A percentile compares a stretch with the other conserved stretches of the same genome.
Conservation (phyloP, 2,113 vertebrate genomes). For the Struthio camelus region DNA sequence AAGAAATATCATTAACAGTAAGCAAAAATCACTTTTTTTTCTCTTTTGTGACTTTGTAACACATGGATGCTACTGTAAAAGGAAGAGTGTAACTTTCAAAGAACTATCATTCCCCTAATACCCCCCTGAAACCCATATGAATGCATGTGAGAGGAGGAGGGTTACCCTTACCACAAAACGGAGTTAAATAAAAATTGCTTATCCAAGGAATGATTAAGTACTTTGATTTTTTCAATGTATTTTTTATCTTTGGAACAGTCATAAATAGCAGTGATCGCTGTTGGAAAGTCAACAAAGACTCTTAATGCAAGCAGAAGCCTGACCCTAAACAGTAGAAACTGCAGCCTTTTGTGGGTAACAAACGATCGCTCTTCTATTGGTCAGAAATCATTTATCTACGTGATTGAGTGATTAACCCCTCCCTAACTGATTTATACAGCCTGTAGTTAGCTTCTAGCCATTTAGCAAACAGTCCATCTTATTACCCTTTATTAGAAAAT, state of each 20-base stretch:
- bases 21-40: fast-evolving
- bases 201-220: neutral
- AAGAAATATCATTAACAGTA: neutral
- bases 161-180: neutral
- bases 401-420: neutral
- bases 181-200: neutral
- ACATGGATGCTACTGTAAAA: neutral
- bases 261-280: neutral
- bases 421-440: neutral
- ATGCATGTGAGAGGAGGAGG: neutral
- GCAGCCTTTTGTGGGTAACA: neutral
- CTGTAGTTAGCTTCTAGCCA: neutral
- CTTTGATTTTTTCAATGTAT: neutral
- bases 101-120: neutral
- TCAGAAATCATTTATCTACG: neutral
- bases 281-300: neutral
- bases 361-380: neutral
- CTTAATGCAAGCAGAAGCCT: neutral
- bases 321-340: neutral
- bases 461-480: neutral
- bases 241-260: neutral
- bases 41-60: neutral
- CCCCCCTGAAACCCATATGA: neutral
- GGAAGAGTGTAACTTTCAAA: neutral
- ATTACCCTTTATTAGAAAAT: neutral